These are phyloP conservation scores for Nyctibius grandis DNA, from an alignment of 2,797 vertebrate species.

Conservation along the genomic window DNA sequence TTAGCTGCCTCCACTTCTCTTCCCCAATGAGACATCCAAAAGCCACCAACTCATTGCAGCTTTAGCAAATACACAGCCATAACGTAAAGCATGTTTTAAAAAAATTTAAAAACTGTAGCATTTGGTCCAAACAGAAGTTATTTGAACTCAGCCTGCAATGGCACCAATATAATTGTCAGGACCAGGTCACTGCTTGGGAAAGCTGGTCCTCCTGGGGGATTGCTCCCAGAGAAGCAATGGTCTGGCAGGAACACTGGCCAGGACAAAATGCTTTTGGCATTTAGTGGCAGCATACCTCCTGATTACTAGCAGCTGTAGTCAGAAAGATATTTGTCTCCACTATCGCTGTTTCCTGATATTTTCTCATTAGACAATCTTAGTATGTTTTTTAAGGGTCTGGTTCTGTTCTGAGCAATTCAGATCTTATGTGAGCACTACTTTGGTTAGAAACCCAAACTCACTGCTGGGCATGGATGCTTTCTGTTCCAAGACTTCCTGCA, in stretches of 20 bases:
- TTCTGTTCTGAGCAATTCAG: neutral
- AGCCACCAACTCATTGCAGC: neutral
- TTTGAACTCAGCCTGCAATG: neutral
- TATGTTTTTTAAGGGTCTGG: neutral
- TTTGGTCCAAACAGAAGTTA: neutral
- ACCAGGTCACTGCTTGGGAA: neutral
- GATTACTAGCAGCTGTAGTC: neutral
- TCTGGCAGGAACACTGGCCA: neutral
- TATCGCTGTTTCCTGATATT: neutral
- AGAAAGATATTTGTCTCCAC: neutral
- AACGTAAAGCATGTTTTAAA: neutral
- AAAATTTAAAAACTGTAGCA: neutral
- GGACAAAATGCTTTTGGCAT: neutral
- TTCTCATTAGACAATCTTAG: neutral
- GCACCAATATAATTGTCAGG: accelerated
- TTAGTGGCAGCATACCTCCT: neutral
- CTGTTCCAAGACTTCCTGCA: neutral
- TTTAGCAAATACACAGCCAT: neutral
- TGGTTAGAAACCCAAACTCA: neutral
- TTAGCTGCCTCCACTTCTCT: neutral
- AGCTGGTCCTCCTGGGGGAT: neutral
- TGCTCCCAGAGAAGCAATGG: neutral
- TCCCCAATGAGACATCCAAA: neutral
- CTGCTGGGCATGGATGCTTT: neutral
- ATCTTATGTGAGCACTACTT: neutral